Evolutionary conservation across 2,113 vertebrate species (phyloP), one percentile per base, ranked within the genome.

Genomic region (Laterallus jamaicensis): DNA sequence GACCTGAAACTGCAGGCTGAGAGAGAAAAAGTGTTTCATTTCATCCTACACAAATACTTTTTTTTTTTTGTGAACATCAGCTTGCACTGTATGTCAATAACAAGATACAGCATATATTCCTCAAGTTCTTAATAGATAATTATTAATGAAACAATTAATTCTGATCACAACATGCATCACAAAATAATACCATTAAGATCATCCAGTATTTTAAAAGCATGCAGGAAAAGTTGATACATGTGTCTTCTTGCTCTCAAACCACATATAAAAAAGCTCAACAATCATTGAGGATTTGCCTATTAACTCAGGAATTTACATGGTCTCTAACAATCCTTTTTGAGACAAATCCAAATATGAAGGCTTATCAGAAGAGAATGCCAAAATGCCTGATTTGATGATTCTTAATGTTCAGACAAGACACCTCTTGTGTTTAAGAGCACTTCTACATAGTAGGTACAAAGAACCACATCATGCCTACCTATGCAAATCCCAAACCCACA

Each of bases 11-110:
- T 76, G 49, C 47, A 94, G 91, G 2, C 74, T 88, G 32, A 44
- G 29, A 93, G 42, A 79, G 24, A 88, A 95, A 95, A 95, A 93
- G 31, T 20, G 13, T 92, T 96, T 75, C 3, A 56, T 66, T 64
- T 42, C 21, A 56, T 77, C 32, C 37, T 62, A 86, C 37, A 32
- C 22, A 58, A 66, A 71, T 9, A 8, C 12, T 35, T 69, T 71
- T 14, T 37, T 2, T 24, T 64, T 81, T 40, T 67, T 1, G 49
- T 44, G 29, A 86, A 82, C 32, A 70, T 80, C 42, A 78, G 19
- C 68, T 93, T 82, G 31, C 42, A 80, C 20, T 87, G 25, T 73
- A 12, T 58, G 32, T 49, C 39, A 74, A 37, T 40, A 71, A 67
- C 9, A 69, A 82, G 25, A 16, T 81, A 64, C 5, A 59, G 40